phyloP scores from a whole-genome alignment of 1,140 invertebrate species.

The Metaphire vulgaris region DNA sequence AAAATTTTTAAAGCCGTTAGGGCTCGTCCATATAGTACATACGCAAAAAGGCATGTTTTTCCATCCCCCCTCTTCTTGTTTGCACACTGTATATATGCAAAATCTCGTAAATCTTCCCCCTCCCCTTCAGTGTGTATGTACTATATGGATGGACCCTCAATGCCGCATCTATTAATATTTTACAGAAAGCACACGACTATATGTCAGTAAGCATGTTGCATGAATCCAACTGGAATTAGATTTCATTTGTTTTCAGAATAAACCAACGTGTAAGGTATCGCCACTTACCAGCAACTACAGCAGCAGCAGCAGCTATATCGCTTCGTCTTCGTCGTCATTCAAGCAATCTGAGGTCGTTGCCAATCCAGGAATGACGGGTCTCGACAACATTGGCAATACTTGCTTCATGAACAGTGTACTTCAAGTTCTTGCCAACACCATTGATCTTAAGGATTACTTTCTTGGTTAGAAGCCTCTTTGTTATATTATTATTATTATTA shows the following conservation, averaged over 20 bases:
- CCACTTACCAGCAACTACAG: constrained; percentile 39
- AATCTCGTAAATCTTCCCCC: no score
- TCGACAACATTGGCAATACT: constrained; percentile 52
- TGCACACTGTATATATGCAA: no score
- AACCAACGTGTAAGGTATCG: constrained; percentile 50
- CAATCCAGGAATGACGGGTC: constrained; percentile 43
- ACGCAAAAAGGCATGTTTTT: no score
- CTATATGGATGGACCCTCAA: no score
- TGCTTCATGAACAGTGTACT: constrained; percentile 54
- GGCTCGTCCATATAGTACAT: no score
- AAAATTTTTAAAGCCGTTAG: no score
- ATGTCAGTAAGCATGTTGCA: no score
- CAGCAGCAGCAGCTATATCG: constrained; percentile 19
- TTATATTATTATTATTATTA: background rate
- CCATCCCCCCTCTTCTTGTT: no score
- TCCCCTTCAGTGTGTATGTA: no score
- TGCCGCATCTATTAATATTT: no score
- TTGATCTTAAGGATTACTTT: constrained; percentile 52
- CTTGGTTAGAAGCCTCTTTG: constrained; percentile 40
- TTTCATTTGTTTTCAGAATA: constrained; percentile 26
- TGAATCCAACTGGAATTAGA: no score
- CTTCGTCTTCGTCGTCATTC: background rate
- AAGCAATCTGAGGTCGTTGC: constrained; percentile 13
- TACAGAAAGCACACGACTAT: no score
- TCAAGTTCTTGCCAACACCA: constrained; percentile 53